Base-by-base conservation (phyloP, 2,888 invertebrate genomes). In the Glyphotaelius pellucidus region DNA sequence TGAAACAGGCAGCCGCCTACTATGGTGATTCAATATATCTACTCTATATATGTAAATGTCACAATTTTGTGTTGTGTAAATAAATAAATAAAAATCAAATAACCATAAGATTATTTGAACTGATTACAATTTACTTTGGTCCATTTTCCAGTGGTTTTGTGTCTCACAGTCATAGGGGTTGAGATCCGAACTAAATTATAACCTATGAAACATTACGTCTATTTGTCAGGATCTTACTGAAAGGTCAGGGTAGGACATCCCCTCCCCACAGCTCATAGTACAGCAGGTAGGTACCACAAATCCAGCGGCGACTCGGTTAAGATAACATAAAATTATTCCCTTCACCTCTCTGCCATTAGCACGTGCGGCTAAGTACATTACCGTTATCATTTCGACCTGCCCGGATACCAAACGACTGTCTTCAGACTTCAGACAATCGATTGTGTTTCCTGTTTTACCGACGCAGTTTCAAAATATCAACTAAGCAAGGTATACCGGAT, bases 341-440 rank as follows among this genome's bases (percentile, higher is more conserved):
- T 67, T 9, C 9, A 67, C 67, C n/a, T 67, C 67, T n/a, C 25
- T 5, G 25, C 25, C 67, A 67, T 67, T 67, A 67, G 67, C 67
- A n/a, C 67, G 67, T n/a, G 67, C 67, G 67, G 67, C 25, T 9
- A 67, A 67, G 67, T 38, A 32, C 81, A 32, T 32, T 35, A 35
- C 32, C 81, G 81, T 35, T 35, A 32, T 83, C 83, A 32, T 83
- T 83, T 38, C 83, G 35, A n/a, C 83, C 25, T 83, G 32, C 83
- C 38, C 38, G 35, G 35, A 25, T 32, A 83, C 35, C 38, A 35
- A 35, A 83, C 83, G 83, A 38, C 25, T 83, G 15, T 11, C 35
- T 35, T 83, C n/a, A n/a, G 67, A 67, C 25, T 35, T 83, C 25
- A 67, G 25, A 67, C 67, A 67, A n/a, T 32, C 83, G 9, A 15